Conservation (phyloP, 2,797 vertebrate species). For the Chelidonichthys spinosus region DNA sequence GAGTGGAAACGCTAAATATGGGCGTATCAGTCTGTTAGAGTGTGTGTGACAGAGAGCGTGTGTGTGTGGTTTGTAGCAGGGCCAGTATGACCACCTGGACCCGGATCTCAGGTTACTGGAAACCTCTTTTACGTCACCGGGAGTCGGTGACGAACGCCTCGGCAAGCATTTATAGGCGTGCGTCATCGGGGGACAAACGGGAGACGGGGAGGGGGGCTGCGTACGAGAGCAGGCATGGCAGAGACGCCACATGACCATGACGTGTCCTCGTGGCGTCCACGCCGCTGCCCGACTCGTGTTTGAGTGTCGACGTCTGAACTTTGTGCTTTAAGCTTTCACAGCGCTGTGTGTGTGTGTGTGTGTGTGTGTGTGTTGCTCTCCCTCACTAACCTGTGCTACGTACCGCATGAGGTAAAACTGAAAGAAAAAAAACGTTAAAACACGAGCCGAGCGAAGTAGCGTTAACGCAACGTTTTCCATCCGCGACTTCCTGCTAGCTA, state of each 20-base stretch:
- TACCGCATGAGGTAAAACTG: slow-evolving; percentile 61
- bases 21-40: slow-evolving; percentile 6
- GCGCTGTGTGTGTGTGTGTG: background rate
- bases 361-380: slow-evolving; percentile 12
- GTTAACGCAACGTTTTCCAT: background rate
- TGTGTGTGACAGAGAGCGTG: slow-evolving; percentile 37
- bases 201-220: no score
- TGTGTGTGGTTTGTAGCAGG: slow-evolving; percentile 40
- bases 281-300: no score
- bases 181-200: no score
- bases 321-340: no score
- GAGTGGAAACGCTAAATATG: no score
- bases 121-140: slow-evolving; percentile 62
- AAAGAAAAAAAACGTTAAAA: background rate
- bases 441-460: background rate
- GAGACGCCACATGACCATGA: slow-evolving; percentile 9
- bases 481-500: background rate
- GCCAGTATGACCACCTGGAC: slow-evolving; percentile 72
- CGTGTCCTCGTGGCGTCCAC: slow-evolving; percentile 8
- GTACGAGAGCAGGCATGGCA: background rate
- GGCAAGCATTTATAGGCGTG: background rate
- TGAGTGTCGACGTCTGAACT: no score
- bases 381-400: slow-evolving; percentile 36
- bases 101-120: slow-evolving; percentile 65
- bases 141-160: slow-evolving; percentile 53